Base-by-base conservation (phyloP, 2,797 vertebrate species). In the Cyprinella venusta region DNA sequence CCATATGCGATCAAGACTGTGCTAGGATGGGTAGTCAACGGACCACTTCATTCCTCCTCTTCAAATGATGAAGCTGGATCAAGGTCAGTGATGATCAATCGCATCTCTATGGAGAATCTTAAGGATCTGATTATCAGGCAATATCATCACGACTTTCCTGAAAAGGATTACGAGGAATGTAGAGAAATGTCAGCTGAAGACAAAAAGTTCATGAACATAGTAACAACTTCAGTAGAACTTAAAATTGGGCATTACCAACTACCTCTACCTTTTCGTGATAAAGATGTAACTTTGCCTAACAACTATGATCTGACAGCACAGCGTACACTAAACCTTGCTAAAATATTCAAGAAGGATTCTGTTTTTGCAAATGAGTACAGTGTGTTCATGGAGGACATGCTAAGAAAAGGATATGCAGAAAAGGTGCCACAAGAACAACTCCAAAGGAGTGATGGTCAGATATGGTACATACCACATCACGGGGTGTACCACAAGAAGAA, bases 381-480 rank as follows among this genome's bases (percentile, higher is more conserved):
- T 1, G 18, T 2, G 8, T 84, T 77, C 45, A 33, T 75, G 18
- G 8, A 61, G 18, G 77, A 65, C 24, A 21, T 74, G 5, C 48
- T 79, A 0, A 33, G 12, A 2, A 86, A 72, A 0, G 54, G 76
- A 10, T 79, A 82, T 36, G 82, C 82, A 1, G 65, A 79, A 38
- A 16, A 24, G n/a, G 76, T 79, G 24, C n/a, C 36, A 36, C 36
- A 36, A 36, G 36, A 36, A 36, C 36, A 36, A 36, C 36, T 36
- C 36, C 36, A 36, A 63, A 26, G 61, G 15, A 63, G 19, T 3
- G 61, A 79, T 18, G 76, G 79, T 6, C 50, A 30, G 5, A 63
- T 86, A 1, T 88, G 79, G 84, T 84, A 82, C 36, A 82, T 85
- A 15, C 82, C 79, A 3, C 82, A 88, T 18, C 85, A 86, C 16